Base-by-base conservation (phyloP, 2,113 vertebrate species). In the cat (Felis catus) region DNA sequence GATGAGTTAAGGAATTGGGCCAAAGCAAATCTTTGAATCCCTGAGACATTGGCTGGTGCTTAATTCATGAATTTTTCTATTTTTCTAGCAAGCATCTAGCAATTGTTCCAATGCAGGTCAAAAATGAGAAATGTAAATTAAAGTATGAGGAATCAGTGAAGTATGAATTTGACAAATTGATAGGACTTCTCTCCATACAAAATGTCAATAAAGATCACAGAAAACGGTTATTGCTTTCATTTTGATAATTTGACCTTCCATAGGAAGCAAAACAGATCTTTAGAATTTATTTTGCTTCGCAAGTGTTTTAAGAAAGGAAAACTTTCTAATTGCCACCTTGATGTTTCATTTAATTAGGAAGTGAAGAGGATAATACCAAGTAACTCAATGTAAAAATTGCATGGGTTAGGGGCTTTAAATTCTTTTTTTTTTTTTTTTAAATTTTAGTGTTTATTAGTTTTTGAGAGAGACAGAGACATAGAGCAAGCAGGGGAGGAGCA, bases 171-270 rank as follows among this genome's bases (percentile, higher is more conserved):
- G 88, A 92, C 58, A 81, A 71, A 66, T 84, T 89, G 51, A 33
- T 91, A 63, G 91, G 91, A 94, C 81, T 89, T 74, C 36, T 88
- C n/a, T 71, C n/a, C 78, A 21, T 84, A 85, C 13, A 78, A 70
- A 94, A 76, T 89, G 8, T 66, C 9, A 0, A 76, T 79, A 83
- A 95, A 84, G 31, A 85, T 96, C 53, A 63, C 29, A 92, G 91
- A 70, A 48, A 93, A 82, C 6, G 66, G 36, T 41, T 93, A 23
- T 71, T 68, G 25, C 23, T 85, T 70, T 91, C 76, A 92, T 95
- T 95, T 95, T 97, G 63, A 92, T 89, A 76, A 92, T 89, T 90
- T 36, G 65, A 36, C 85, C 58, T 86, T 89, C 12, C 14, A 23
- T 33, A 31, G 73, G n/a, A 91, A 95, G 39, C 10, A 81, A 91